phyloP scores from a whole-genome alignment of 2,888 invertebrate genomes.

The Eristalinus sepulchralis region DNA sequence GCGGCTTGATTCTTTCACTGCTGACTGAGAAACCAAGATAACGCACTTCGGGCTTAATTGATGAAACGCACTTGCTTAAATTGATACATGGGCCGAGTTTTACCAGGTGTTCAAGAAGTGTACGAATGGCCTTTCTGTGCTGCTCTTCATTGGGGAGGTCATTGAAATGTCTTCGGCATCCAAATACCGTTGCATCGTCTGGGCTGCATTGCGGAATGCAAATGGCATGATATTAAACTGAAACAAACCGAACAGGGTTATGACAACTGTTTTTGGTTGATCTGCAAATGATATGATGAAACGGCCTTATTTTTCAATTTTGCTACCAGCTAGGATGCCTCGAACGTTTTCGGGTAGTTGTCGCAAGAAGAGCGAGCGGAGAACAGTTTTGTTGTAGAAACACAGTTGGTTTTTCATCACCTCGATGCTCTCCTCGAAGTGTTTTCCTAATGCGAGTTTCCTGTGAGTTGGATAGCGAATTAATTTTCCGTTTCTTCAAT shows the following conservation, averaged over 20 bases:
- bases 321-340: background rate
- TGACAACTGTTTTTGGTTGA: conserved; percentile 32
- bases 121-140: conserved; percentile 7
- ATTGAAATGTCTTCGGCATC: conserved; percentile 21
- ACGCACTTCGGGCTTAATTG: conserved; percentile 28
- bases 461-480: too few species aligned
- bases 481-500: too few species aligned
- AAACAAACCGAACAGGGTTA: conserved; percentile 30
- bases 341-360: too few species aligned
- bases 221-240: conserved; percentile 33
- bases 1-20: conserved; percentile 21
- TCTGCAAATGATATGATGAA: too few species aligned
- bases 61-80: conserved; percentile 55
- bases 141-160: background rate
- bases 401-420: too few species aligned
- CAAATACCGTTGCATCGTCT: conserved; percentile 24
- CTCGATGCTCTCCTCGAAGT: too few species aligned
- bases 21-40: conserved; percentile 25
- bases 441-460: background rate
- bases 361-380: too few species aligned
- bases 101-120: background rate
- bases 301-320: too few species aligned
- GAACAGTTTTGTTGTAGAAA: too few species aligned
- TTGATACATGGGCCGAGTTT: conserved; percentile 6
- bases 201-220: conserved; percentile 22